Base-by-base conservation (phyloP, 2,888 invertebrate genomes). In the Caenorhabditis drosophilae region DNA sequence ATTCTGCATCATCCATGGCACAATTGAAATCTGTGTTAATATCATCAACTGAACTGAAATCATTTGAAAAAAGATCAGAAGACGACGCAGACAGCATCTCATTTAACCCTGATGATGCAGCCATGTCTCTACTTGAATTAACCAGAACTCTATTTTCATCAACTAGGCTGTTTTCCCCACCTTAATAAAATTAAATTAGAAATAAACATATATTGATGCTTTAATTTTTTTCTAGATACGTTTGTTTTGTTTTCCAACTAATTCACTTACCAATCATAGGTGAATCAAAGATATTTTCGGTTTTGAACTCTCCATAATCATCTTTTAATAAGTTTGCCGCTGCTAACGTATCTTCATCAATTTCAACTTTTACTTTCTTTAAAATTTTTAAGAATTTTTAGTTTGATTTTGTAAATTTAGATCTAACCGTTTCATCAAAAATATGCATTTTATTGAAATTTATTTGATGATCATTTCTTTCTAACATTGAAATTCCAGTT, bases 31-130 rank as follows among this genome's bases (percentile, higher is more conserved):
- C 63, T 7, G 57, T 50, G 31, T 36, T 52, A 15, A 63, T 44
- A 45, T 63, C 58, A 57, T 63, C 63, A 53, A 63, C 54, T 38
- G 52, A 50, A 46, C 63, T 53, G 50, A 58, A 49, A 41, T 50
- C 56, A 53, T 62, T 56, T 18, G 38, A 49, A 20, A 63, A 58
- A 20, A 50, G 54, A 23, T 58, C 54, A 15, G 63, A 50, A 6
- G 57, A 35, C 44, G 57, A 58, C 6, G 63, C 63, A 25, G 51
- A 51, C 4, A 62, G 45, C 22, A 62, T 62, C 18, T 55, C 56
- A 26, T n/a, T n/a, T n/a, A n/a, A n/a, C n/a, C n/a, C n/a, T n/a
- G n/a, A n/a, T n/a, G n/a, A n/a, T n/a, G n/a, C n/a, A n/a, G n/a
- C n/a, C n/a, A n/a, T n/a, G n/a, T n/a, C n/a, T n/a, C n/a, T n/a